Base-by-base conservation (phyloP, 2,797 vertebrate genomes). In the Ispidina picta region DNA sequence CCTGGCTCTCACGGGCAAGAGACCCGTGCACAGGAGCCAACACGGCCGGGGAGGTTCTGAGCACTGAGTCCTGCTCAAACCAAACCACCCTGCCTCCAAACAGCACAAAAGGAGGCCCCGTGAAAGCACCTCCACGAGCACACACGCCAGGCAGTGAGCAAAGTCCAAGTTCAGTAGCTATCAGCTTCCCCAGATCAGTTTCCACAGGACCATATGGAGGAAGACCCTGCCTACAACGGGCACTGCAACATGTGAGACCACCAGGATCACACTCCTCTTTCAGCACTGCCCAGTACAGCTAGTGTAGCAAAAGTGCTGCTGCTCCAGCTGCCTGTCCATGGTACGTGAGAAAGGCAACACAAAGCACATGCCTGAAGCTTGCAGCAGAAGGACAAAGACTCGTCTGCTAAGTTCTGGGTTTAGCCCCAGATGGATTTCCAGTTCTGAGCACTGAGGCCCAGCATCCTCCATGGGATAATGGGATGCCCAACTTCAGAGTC, bases 111-210 rank as follows among this genome's bases (percentile, higher is more conserved):
- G 23, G 58, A 87, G 31, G 56, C 29, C 68, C 22, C 13, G 80
- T 2, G 4, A 65, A 15, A 58, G 39, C 31, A 6, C 6, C 74
- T 49, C 63, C 0, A 0, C 0, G 0, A 35, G 25, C 29, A 5
- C 16, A 6, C 23, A 31, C 31, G 31, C 15, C 54, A 13, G 54
- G 8, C 88, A 63, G 16, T 5, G 48, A 90, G 62, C 62, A 15
- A 49, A 73, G 81, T 0, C 5, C 0, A 52, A 78, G 65, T 13
- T 81, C 70, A 69, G 6, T 2, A 80, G 80, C 85, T 63, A 86
- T 51, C 72, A 70, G 80, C 74, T 84, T 52, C 44, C 73, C 82
- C 54, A 55, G 21, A 72, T 29, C 70, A 56, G 51, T 13, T 60
- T 73, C 59, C 66, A 41, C 60, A 44, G 86, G 83, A 35, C 56